Conservation (phyloP, 2,797 vertebrate genomes). For the Cetoscarus ocellatus region DNA sequence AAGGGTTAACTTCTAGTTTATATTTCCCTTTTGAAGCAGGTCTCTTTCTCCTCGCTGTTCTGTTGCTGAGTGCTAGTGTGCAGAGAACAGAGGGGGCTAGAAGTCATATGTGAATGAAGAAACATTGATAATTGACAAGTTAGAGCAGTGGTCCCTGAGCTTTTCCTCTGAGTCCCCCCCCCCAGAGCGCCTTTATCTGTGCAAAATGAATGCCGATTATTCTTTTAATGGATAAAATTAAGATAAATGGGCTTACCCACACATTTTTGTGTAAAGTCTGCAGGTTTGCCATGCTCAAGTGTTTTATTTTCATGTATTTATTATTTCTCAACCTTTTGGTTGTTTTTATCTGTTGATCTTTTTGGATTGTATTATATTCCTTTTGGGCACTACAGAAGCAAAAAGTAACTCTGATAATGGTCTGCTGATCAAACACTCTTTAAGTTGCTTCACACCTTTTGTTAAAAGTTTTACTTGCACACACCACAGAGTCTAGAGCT, state of each 20-base stretch:
- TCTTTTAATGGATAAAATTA: too few relatives aligned
- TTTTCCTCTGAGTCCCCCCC: too few relatives aligned
- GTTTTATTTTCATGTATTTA: neutral
- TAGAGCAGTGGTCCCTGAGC: too few relatives aligned
- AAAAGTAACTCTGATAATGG: conserved; percentile 3
- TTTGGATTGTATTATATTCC: conserved; percentile 11
- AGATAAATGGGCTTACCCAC: too few relatives aligned
- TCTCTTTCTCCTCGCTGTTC: too few relatives aligned
- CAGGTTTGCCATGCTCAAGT: conserved; percentile 8
- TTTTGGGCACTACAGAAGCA: neutral
- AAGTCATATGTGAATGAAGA: too few relatives aligned
- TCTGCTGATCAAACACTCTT: conserved; percentile 21
- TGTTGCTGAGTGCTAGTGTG: too few relatives aligned
- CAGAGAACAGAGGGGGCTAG: too few relatives aligned
- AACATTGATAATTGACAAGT: too few relatives aligned
- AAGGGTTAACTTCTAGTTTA: neutral
- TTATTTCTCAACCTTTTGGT: too few relatives aligned
- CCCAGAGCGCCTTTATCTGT: too few relatives aligned
- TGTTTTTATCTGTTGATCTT: neutral
- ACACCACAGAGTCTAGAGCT: neutral
- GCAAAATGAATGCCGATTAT: too few relatives aligned
- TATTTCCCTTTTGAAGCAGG: neutral
- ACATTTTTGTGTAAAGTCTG: neutral
- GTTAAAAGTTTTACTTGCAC: conserved; percentile 18
- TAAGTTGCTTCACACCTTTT: neutral